phyloP scores from a whole-genome alignment of 2,113 vertebrate species.

The Oophaga pumilio region DNA sequence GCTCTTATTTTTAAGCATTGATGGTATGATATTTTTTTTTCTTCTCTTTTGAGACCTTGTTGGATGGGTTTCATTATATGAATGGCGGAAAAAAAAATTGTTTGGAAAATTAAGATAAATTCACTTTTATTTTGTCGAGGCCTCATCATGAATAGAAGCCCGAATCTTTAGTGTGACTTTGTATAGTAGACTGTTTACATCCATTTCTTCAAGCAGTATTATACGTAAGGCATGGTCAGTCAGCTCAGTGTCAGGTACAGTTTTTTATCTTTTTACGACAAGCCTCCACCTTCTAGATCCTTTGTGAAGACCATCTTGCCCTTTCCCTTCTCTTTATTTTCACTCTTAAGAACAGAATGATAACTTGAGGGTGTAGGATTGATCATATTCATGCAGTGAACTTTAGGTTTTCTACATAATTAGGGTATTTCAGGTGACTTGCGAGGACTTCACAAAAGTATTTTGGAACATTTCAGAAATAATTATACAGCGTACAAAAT shows the following conservation, averaged over 20 bases:
- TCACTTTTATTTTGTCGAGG: slow-evolving; percentile 64
- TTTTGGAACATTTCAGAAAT: slow-evolving; percentile 64
- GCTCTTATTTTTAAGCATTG: slow-evolving; percentile 35
- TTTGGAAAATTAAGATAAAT: slow-evolving; percentile 54
- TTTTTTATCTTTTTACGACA: not conserved
- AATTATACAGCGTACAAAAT: no score
- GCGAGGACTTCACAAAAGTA: slow-evolving; percentile 62
- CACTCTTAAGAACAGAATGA: slow-evolving; percentile 29
- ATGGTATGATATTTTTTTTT: not conserved
- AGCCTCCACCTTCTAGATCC: not conserved
- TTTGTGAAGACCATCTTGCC: not conserved
- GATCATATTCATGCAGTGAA: not conserved
- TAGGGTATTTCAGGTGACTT: slow-evolving; percentile 67
- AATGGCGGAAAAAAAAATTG: slow-evolving; percentile 59
- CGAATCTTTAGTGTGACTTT: slow-evolving; percentile 60
- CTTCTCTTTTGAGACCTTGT: not conserved
- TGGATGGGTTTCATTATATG: slow-evolving; percentile 61
- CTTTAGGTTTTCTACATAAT: not conserved
- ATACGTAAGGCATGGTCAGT: slow-evolving; percentile 59
- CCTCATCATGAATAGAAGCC: slow-evolving; percentile 61
- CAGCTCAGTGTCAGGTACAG: not conserved
- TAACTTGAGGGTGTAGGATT: not conserved
- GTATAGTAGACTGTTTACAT: slow-evolving; percentile 66
- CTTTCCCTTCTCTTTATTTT: not conserved
- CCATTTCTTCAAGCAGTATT: slow-evolving; percentile 66